Evolutionary conservation across 2,888 invertebrate genomes (phyloP), one percentile per base, ranked within the genome.

Genomic region (Axea sp.): DNA sequence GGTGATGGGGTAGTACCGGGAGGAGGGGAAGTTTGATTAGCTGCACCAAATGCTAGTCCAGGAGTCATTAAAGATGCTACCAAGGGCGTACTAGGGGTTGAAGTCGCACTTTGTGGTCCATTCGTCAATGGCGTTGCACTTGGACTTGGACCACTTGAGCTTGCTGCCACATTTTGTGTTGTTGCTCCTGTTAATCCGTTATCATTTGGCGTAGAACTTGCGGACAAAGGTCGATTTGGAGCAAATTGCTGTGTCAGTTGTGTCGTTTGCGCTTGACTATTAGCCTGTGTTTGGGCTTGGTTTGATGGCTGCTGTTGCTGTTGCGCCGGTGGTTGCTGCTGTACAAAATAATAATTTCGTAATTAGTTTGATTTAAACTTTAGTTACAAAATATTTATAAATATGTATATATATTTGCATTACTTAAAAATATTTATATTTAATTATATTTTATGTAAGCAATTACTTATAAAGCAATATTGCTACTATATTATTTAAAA

Each of bases 21-120:
- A 81, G 86, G 87, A 1, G 88, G 86, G 1, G 88, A 86, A 2
- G 87, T 86, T 75, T 92, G 90, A 59, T 91, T 90, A 1, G 92
- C 91, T 78, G 91, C 91, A 28, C 91, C 90, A 3, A 91, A 91
- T 45, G 90, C 90, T 67, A 92, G 92, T 1, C 91, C 91, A 72
- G 91, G 90, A 53, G 90, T 88, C 78, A 91, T 90, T 31, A 90
- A 87, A 1, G 90, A 90, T 39, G 90, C 89, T 77, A 90, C 83
- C 65, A 88, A 64, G 8, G 87, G 86, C 41, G 86, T 87, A 59
- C 81, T 86, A 8, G 88, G 84, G 7, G 87, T 87, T 39, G 87
- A 87, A 53, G 84, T 87, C 5, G 86, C 84, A n/a, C 88, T 86
- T 77, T 87, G 88, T 8, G 84, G 86, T 6, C 87, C 87, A 43